Percentiles rank a stretch among this genome's conserved stretches.
Evolutionary conservation across 2,888 invertebrate genomes (phyloP).

Genomic region (Cecidostiba fungosa): DNA sequence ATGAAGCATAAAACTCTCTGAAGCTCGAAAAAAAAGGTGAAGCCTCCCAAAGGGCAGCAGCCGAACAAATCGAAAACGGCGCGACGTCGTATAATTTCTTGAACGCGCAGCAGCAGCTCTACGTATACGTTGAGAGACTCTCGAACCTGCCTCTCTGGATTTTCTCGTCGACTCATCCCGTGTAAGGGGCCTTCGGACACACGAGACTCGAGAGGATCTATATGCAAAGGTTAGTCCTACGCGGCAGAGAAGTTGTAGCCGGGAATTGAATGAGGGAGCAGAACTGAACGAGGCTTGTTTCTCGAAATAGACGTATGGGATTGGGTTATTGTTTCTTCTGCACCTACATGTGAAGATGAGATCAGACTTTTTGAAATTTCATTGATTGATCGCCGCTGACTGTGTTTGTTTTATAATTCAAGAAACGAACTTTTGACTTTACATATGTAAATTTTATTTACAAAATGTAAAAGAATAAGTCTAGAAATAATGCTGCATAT

Average conservation of each 20-base stretch:
- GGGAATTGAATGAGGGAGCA: not conserved
- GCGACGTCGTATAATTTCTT: constrained; percentile 35
- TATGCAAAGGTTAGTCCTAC: constrained; percentile 45
- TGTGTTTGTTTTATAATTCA: not conserved
- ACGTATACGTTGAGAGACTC: not conserved
- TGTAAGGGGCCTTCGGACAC: constrained; percentile 61
- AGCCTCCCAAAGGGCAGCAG: not conserved
- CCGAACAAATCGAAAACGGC: constrained; percentile 47
- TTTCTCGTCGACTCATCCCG: constrained; percentile 67
- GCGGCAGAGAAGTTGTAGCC: not conserved
- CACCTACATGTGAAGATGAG: constrained; percentile 4
- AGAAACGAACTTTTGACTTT: not conserved
- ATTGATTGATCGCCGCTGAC: constrained; percentile 4
- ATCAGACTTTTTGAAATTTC: constrained; percentile 35
- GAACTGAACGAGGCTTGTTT: constrained; percentile 22
- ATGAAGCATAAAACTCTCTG: not conserved
- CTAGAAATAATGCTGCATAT: not conserved
- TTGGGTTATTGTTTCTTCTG: constrained; percentile 30
- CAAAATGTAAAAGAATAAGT: not conserved
- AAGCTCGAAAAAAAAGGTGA: not conserved
- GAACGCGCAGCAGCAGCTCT: not conserved
- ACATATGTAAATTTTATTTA: not conserved
- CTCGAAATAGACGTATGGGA: constrained; percentile 16
- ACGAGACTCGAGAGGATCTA: constrained; percentile 12
- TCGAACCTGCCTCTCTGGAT: constrained; percentile 51